phyloP scores from a whole-genome alignment of 1,140 invertebrate genomes.

The Platorchestia sp. region DNA sequence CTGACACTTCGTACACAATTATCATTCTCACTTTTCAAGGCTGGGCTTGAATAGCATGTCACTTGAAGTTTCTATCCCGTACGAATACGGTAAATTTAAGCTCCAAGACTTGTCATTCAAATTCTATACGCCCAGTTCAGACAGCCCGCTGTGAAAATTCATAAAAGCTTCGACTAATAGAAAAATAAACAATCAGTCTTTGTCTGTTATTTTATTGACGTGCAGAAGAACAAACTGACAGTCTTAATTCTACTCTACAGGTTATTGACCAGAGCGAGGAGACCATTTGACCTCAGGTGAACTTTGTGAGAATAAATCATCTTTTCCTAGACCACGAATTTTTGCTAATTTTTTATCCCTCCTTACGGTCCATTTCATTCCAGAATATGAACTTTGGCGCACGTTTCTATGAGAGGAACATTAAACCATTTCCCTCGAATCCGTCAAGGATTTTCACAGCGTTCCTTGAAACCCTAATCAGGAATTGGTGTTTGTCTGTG shows the following conservation, averaged over 20 bases:
- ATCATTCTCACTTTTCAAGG: too few relatives aligned
- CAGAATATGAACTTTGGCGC: not conserved
- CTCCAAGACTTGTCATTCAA: too few relatives aligned
- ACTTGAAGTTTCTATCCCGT: too few relatives aligned
- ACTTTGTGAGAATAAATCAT: not conserved
- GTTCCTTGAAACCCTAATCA: not conserved
- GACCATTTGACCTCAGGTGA: not conserved
- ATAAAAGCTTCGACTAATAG: too few relatives aligned
- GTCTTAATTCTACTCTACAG: not conserved
- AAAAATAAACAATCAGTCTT: too few relatives aligned
- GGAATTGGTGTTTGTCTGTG: not conserved
- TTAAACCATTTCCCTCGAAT: not conserved
- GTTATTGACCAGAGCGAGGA: not conserved
- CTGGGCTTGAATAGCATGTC: too few relatives aligned
- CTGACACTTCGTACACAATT: too few relatives aligned
- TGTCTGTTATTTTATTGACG: too few relatives aligned
- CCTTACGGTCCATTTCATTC: not conserved
- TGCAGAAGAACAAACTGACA: not conserved
- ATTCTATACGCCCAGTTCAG: too few relatives aligned
- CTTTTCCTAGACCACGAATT: not conserved
- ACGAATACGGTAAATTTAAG: too few relatives aligned
- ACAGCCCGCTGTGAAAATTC: too few relatives aligned
- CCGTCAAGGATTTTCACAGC: not conserved
- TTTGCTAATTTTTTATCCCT: not conserved
- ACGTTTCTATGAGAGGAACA: not conserved